Evolutionary conservation across 2,888 invertebrate species (phyloP), one percentile per base, ranked within the genome.

Genomic region (Drosophila maculinotata): DNA sequence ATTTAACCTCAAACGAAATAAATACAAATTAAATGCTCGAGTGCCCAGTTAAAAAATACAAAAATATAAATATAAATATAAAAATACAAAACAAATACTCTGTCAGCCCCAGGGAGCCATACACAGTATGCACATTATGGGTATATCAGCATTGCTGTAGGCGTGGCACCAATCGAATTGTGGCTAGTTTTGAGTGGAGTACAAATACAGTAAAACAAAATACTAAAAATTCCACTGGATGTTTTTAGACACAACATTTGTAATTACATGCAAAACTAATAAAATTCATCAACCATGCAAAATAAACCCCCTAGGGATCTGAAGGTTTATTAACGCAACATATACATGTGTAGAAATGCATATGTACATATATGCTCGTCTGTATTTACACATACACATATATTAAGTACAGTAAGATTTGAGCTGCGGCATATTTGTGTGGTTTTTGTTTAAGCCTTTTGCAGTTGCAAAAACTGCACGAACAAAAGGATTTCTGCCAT

Each of bases 21-120:
- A 42, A 33, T 39, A 35, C 44, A 53, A 58, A 66, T 45, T 35
- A 41, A 68, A 60, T 68, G 51, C 42, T 45, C 48, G 23, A 53
- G 28, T 20, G 42, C 30, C 15, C 30, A 25, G 7, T 28, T 14
- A 14, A 9, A 42, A 12, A n/a, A n/a, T n/a, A 12, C 14, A 42
- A 36, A 38, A 30, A 20, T 10, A 48, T 28, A 10, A 26, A 17
- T 5, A 12, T 20, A 20, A 30, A 38, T 14, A n/a, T n/a, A n/a
- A n/a, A 23, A 23, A 30, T 10, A n/a, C 17, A 10, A 33, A 39
- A 52, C 25, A 26, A 48, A n/a, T n/a, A n/a, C n/a, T n/a, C n/a
- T 31, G 14, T 23, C 15, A 57, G 14, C 44, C 31, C n/a, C n/a
- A n/a, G 57, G 25, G 39, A 30, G 8, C 4, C 15, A 8, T 6